Conservation (phyloP, 2,113 vertebrate species). For the Theropithecus gelada region DNA sequence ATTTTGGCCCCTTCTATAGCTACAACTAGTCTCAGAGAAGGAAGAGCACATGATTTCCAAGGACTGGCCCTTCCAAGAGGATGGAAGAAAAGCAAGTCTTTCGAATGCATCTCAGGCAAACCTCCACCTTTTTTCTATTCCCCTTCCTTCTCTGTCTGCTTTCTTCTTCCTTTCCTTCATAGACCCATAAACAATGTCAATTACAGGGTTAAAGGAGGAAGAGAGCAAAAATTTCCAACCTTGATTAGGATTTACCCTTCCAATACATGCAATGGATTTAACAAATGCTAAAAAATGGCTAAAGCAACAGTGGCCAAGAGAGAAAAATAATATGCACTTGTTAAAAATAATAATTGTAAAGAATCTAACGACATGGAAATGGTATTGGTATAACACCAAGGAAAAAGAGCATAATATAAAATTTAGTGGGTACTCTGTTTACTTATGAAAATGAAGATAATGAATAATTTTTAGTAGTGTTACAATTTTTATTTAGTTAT, state of each 20-base stretch:
- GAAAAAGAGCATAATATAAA: background rate
- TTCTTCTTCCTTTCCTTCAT: background rate
- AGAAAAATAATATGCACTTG: background rate
- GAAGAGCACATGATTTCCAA: fast-evolving
- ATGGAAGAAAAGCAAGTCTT: background rate
- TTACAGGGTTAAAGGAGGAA: background rate
- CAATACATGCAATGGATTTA: background rate
- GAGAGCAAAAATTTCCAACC: background rate
- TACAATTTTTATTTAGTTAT: background rate
- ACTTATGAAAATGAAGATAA: background rate
- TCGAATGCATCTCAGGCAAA: background rate
- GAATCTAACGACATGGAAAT: background rate
- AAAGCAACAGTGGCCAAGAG: background rate
- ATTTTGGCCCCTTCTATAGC: background rate
- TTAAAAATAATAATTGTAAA: background rate
- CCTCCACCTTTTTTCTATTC: background rate
- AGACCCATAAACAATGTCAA: background rate
- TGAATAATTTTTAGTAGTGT: background rate
- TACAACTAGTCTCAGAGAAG: background rate
- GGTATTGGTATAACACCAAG: background rate
- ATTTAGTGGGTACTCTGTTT: background rate
- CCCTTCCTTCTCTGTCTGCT: fast-evolving
- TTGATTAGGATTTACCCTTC: background rate
- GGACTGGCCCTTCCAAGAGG: background rate
- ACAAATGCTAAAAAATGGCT: background rate